phyloP scores from a whole-genome alignment of 2,113 vertebrate genomes.

The Tapirus terrestris region DNA sequence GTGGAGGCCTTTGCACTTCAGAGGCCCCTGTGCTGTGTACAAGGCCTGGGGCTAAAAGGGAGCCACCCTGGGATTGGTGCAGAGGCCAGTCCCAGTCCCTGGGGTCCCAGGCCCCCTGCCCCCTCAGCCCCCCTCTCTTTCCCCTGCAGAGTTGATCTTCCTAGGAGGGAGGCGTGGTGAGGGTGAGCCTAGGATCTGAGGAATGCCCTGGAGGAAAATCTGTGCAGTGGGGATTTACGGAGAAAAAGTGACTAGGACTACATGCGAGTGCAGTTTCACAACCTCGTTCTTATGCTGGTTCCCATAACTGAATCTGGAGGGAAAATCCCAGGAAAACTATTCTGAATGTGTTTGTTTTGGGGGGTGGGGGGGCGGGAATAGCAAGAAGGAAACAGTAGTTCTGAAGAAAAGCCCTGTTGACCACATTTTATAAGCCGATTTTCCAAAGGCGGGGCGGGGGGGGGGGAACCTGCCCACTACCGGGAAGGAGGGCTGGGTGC shows the following conservation, averaged over 20 bases:
- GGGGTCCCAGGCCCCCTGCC: not conserved
- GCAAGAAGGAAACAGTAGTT: not conserved
- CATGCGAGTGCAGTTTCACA: not conserved
- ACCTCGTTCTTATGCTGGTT: not conserved
- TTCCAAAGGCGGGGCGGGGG: not conserved
- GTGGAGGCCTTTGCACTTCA: not conserved
- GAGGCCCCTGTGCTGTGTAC: not conserved
- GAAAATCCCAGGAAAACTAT: constrained; percentile 51
- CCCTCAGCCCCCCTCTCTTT: not conserved
- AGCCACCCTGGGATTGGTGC: not conserved
- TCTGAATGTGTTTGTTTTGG: not conserved
- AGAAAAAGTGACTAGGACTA: not conserved
- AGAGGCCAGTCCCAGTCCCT: not conserved
- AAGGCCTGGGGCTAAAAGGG: not conserved
- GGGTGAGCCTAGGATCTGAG: not conserved
- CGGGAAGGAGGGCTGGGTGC: not conserved
- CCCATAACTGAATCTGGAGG: constrained; percentile 50
- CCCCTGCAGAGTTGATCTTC: not conserved
- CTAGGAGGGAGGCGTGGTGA: not conserved
- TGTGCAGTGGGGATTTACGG: not conserved
- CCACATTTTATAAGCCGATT: not conserved
- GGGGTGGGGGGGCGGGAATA: not conserved
- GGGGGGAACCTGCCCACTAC: not conserved
- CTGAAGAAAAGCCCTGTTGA: not conserved
- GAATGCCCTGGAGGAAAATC: not conserved